Conservation (phyloP, 2,888 invertebrate genomes). For the Actias luna region DNA sequence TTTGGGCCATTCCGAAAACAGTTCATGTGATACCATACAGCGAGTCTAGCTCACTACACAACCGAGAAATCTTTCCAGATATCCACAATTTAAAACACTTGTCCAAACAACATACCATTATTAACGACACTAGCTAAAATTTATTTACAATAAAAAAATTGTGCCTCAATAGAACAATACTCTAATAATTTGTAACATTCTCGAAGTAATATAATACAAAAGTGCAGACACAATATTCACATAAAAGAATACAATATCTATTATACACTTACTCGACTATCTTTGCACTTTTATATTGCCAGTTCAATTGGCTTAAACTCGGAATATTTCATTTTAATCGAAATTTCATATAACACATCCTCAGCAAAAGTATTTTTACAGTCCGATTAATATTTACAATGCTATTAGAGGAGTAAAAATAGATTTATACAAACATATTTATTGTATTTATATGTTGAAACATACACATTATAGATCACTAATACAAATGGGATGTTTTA, state of each 20-base stretch:
- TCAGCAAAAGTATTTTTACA: conserved; percentile 63
- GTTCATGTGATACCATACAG: conserved; percentile 15
- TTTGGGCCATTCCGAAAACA: conserved; percentile 8
- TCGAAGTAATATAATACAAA: conserved; percentile 70
- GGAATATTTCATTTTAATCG: conserved; percentile 79
- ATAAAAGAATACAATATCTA: conserved; percentile 72
- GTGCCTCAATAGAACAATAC: conserved; percentile 73
- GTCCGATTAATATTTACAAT: conserved; percentile 69
- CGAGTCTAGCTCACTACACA: conserved; percentile 34
- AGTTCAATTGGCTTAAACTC: conserved; percentile 76
- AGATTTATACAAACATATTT: conserved; percentile 66
- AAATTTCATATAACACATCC: conserved; percentile 73
- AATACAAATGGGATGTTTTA: conserved; percentile 31
- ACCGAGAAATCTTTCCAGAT: conserved; percentile 33
- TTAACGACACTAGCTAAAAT: conserved; percentile 65
- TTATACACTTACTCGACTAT: conserved; percentile 74
- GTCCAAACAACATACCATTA: conserved; percentile 57
- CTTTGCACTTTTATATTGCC: conserved; percentile 80
- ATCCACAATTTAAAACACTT: conserved; percentile 33
- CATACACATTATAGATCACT: conserved; percentile 33
- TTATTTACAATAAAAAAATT: conserved; percentile 78
- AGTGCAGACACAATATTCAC: conserved; percentile 77
- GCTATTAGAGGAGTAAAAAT: conserved; percentile 59
- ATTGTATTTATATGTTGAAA: conserved; percentile 27
- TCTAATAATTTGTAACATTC: conserved; percentile 66